Conservation (phyloP, 2,113 vertebrate genomes). For the Thermophis baileyi region DNA sequence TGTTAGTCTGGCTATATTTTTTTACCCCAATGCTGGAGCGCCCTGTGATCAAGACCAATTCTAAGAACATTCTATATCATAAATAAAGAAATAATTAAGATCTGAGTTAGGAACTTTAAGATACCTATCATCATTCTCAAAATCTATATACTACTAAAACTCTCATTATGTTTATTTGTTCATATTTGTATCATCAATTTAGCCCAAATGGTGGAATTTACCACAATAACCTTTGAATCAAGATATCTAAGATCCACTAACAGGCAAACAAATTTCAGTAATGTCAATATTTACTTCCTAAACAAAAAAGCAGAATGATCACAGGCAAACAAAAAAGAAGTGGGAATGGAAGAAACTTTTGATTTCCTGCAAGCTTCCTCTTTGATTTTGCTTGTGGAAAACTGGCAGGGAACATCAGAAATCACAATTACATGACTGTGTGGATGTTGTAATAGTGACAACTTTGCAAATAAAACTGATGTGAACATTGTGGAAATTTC, state of each 20-base stretch:
- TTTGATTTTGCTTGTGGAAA: background rate
- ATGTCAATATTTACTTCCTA: background rate
- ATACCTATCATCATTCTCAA: background rate
- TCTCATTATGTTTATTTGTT: background rate
- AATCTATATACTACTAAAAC: background rate
- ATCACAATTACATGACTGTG: background rate
- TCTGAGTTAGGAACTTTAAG: background rate
- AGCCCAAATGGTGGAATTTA: background rate
- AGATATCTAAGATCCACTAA: background rate
- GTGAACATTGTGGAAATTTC: background rate
- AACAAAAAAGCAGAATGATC: background rate
- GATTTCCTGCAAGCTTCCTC: background rate
- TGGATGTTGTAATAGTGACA: background rate
- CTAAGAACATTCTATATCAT: background rate
- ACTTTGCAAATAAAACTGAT: background rate
- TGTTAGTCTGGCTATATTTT: background rate
- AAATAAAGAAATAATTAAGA: background rate
- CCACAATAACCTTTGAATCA: background rate
- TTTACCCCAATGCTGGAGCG: background rate
- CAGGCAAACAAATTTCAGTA: background rate
- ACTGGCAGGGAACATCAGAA: background rate
- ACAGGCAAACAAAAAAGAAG: background rate
- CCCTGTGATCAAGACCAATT: background rate
- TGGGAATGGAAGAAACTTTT: background rate
- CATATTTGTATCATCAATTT: background rate